These are phyloP conservation scores for Deroplatys truncata DNA, from an alignment of 2,888 invertebrate genomes.

Conservation along the genomic window DNA sequence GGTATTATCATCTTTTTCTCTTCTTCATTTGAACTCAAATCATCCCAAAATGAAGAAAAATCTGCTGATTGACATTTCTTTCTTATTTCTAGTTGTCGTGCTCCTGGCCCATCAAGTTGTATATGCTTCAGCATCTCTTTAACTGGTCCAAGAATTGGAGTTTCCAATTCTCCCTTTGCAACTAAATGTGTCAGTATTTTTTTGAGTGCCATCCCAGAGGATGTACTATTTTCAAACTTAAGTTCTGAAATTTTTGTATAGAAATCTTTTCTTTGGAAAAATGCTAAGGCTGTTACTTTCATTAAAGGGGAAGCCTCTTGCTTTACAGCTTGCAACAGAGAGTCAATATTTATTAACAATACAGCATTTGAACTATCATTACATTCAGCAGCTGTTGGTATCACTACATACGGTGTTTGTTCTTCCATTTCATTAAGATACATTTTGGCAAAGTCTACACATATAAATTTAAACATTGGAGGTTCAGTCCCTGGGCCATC, in stretches of 20 bases:
- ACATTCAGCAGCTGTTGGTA: background rate
- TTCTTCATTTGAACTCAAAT: background rate
- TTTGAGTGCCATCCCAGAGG: background rate
- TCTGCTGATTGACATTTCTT: background rate
- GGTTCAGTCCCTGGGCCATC: background rate
- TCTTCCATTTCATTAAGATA: background rate
- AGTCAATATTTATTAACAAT: background rate
- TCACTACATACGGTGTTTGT: background rate
- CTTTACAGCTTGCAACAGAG: background rate
- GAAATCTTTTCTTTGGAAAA: background rate
- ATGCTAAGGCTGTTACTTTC: background rate
- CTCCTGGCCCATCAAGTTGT: background rate
- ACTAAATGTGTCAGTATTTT: background rate
- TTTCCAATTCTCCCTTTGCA: background rate
- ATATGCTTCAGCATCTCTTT: background rate
- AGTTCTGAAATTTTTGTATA: background rate
- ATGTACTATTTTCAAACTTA: background rate
- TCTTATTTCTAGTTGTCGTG: background rate
- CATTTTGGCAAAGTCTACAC: background rate
- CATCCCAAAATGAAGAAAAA: background rate
- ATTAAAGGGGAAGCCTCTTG: background rate
- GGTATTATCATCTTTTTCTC: background rate
- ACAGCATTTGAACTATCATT: background rate
- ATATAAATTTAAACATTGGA: slow-evolving; percentile 4
- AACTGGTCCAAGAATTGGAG: background rate